A percentile compares a stretch with the other conserved stretches of the same genome.
phyloP scores from a whole-genome alignment of 2,797 vertebrate genomes.

The Argya squamiceps region DNA sequence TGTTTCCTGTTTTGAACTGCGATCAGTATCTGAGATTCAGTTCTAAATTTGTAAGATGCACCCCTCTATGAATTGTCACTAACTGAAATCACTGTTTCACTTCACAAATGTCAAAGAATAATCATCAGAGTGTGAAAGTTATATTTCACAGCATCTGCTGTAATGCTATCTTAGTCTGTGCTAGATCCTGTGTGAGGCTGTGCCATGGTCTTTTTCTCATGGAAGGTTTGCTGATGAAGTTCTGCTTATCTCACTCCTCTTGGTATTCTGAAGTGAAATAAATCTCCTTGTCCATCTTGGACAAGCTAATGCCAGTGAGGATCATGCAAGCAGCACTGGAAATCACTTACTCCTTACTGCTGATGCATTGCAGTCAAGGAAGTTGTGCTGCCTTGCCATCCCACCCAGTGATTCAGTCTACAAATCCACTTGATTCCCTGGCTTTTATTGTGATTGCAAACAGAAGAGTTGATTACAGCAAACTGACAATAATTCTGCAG shows the following conservation, averaged over 20 bases:
- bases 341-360: not conserved
- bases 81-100: conserved; percentile 60
- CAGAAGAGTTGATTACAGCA: not conserved
- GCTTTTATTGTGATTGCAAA: not conserved
- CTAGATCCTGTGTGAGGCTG: conserved; percentile 30
- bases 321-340: not conserved
- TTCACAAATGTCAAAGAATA: conserved; percentile 59
- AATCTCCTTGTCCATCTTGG: not conserved
- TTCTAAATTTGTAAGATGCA: conserved; percentile 34
- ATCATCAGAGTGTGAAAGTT: conserved; percentile 53
- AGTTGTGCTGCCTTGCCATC: not conserved
- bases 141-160: conserved; percentile 43
- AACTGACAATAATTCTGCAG: not conserved
- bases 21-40: conserved; percentile 3
- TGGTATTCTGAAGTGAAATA: not conserved
- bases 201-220: not conserved
- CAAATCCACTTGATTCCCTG: not conserved
- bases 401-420: not conserved
- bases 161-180: not conserved
- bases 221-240: not conserved
- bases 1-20: conserved; percentile 41
- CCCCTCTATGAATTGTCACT: conserved; percentile 48
- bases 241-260: not conserved
- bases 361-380: not conserved
- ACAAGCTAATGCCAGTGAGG: not conserved